phyloP scores from a whole-genome alignment of 1,140 invertebrate species.

The Belonocnema kinseyi region DNA sequence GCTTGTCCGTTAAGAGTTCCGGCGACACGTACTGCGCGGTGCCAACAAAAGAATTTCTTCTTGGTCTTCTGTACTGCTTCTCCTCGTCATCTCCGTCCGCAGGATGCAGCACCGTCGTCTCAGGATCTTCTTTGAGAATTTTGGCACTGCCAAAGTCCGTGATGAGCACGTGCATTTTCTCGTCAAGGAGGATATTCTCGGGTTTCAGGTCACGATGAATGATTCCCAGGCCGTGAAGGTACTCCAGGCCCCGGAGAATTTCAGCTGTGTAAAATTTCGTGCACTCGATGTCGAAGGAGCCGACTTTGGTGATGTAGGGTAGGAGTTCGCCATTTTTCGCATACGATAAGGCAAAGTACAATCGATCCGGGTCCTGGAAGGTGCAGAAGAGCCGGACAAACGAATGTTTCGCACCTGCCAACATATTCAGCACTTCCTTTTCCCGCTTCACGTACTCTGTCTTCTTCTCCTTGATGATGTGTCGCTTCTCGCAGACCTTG shows the following conservation, averaged over 20 bases:
- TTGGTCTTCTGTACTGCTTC: conserved; percentile 65
- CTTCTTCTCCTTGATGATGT: conserved; percentile 95
- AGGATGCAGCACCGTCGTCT: conserved; percentile 39
- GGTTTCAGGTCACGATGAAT: conserved; percentile 96
- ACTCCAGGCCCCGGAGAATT: conserved; percentile 93
- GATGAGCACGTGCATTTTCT: conserved; percentile 97
- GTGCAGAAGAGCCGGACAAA: conserved; percentile 97
- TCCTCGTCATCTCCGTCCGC: conserved; percentile 55
- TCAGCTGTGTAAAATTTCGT: conserved; percentile 96
- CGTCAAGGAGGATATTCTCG: conserved; percentile 92
- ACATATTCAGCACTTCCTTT: conserved; percentile 90
- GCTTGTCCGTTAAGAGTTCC: conserved; percentile 91
- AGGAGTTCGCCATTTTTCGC: conserved; percentile 96
- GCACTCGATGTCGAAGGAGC: conserved; percentile 91
- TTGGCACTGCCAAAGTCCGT: conserved; percentile 99
- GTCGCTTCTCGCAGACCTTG: conserved; percentile 96
- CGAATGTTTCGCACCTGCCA: conserved; percentile 83
- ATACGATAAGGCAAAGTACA: conserved; percentile 98
- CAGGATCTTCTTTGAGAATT: conserved; percentile 80
- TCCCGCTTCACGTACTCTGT: conserved; percentile 94
- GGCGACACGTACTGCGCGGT: conserved; percentile 99
- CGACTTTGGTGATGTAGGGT: conserved; percentile 93
- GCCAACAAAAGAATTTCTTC: conserved; percentile 96
- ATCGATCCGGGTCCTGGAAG: conserved; percentile 94
- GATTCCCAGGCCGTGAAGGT: conserved; percentile 92